phyloP scores from a whole-genome alignment of 2,797 vertebrate species.

The Sebastes vulpes region DNA sequence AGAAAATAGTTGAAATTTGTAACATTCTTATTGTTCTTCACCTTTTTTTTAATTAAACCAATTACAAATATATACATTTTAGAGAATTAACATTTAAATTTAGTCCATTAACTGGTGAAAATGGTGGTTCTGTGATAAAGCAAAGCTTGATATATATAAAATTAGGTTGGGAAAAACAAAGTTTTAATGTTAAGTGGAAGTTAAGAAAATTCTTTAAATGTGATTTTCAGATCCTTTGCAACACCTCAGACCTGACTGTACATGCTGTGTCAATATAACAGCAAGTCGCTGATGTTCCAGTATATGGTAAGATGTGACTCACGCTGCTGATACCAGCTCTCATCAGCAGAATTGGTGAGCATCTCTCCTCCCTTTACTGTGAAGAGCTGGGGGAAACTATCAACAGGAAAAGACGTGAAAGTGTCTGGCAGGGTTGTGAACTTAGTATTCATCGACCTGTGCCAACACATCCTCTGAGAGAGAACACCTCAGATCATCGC shows the following conservation, averaged over 20 bases:
- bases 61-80: neutral
- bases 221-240: neutral
- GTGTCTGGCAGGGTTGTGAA: conserved; percentile 13
- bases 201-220: neutral
- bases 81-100: neutral
- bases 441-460: conserved; percentile 12
- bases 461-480: conserved; percentile 22
- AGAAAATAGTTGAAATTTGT: neutral
- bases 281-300: conserved; percentile 28
- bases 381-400: conserved; percentile 34
- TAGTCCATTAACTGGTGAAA: neutral
- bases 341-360: conserved; percentile 35
- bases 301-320: conserved; percentile 29
- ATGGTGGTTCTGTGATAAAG: neutral
- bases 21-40: neutral
- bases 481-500: neutral
- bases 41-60: neutral
- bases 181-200: neutral
- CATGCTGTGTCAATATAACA: neutral
- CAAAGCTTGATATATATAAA: neutral
- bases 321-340: neutral
- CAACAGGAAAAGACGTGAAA: conserved; percentile 52
- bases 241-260: neutral
- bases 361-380: conserved; percentile 30
- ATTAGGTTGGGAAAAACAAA: neutral